Conservation (phyloP, 2,797 vertebrate species). For the Chiloscyllium punctatum region DNA sequence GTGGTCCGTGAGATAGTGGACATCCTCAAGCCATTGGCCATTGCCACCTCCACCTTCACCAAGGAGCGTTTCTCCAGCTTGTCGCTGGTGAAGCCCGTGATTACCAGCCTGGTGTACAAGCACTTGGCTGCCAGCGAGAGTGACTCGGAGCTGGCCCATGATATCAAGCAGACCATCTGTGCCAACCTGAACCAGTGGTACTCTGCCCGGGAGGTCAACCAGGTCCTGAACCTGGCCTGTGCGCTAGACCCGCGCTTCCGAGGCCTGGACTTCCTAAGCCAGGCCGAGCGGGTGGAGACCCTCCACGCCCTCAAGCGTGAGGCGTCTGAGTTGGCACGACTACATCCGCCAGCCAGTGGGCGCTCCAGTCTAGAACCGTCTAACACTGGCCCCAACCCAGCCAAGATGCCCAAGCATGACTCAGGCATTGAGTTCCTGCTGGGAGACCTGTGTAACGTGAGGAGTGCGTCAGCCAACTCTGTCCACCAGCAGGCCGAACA, state of each 20-base stretch:
- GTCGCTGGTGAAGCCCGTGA: constrained; percentile 62
- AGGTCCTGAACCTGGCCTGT: constrained; percentile 58
- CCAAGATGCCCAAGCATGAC: constrained; percentile 48
- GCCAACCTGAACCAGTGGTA: constrained; percentile 53
- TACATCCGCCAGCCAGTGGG: not conserved
- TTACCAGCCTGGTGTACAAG: constrained; percentile 61
- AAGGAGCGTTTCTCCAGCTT: constrained; percentile 60
- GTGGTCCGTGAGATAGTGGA: constrained; percentile 56
- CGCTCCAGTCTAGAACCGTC: constrained; percentile 36
- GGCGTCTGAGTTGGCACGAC: constrained; percentile 53
- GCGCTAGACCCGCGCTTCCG: constrained; percentile 66
- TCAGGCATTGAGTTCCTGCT: constrained; percentile 64
- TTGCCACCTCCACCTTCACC: constrained; percentile 63
- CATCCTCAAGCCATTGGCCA: constrained; percentile 62
- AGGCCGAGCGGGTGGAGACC: constrained; percentile 53
- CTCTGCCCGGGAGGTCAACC: constrained; percentile 53
- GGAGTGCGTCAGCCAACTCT: constrained; percentile 49
- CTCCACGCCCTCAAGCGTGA: constrained; percentile 60
- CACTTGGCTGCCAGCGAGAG: constrained; percentile 54
- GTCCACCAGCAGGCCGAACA: constrained; percentile 60
- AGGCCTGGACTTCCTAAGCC: constrained; percentile 61
- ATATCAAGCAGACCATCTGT: constrained; percentile 56
- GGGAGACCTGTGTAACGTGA: constrained; percentile 57
- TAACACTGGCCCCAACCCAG: constrained; percentile 31
- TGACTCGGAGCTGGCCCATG: constrained; percentile 48